phyloP scores from a whole-genome alignment of 2,888 invertebrate species.

The Eumacrocentrus americanus region DNA sequence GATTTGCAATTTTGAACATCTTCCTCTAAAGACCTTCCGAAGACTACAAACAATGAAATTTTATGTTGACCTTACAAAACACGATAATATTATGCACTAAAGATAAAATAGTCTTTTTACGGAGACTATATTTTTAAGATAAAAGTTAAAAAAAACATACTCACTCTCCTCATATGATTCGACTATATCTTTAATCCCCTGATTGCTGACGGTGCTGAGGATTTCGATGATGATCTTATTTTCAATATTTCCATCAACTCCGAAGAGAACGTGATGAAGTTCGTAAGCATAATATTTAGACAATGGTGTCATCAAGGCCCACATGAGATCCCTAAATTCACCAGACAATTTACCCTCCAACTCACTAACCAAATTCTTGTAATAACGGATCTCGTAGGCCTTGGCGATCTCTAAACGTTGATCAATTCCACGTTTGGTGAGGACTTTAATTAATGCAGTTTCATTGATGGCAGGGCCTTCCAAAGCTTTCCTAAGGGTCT shows the following conservation, averaged over 20 bases:
- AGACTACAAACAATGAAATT: constrained; percentile 67
- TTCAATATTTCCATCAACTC: constrained; percentile 87
- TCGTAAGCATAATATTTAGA: constrained; percentile 92
- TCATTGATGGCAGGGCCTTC: constrained; percentile 93
- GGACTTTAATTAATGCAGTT: constrained; percentile 86
- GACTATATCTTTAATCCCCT: constrained; percentile 84
- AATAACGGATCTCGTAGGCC: constrained; percentile 90
- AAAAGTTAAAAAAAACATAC: too few species aligned
- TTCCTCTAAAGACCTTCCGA: constrained; percentile 79
- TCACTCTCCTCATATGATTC: constrained; percentile 82
- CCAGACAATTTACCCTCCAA: constrained; percentile 89
- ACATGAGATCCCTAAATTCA: constrained; percentile 85
- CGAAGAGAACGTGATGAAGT: constrained; percentile 84
- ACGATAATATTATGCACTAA: too few species aligned
- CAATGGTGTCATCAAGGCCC: constrained; percentile 89
- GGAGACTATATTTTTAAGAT: too few species aligned
- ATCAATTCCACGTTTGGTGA: constrained; percentile 86
- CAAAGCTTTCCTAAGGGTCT: constrained; percentile 86
- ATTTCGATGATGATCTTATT: constrained; percentile 92
- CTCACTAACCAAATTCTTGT: constrained; percentile 81
- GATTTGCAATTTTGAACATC: constrained; percentile 92
- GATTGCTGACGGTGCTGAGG: constrained; percentile 88
- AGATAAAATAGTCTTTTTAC: too few species aligned
- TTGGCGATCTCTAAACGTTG: constrained; percentile 90
- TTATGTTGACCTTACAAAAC: background rate